Evolutionary conservation across 2,113 vertebrate species (phyloP).

Genomic region (Alosa alosa): DNA sequence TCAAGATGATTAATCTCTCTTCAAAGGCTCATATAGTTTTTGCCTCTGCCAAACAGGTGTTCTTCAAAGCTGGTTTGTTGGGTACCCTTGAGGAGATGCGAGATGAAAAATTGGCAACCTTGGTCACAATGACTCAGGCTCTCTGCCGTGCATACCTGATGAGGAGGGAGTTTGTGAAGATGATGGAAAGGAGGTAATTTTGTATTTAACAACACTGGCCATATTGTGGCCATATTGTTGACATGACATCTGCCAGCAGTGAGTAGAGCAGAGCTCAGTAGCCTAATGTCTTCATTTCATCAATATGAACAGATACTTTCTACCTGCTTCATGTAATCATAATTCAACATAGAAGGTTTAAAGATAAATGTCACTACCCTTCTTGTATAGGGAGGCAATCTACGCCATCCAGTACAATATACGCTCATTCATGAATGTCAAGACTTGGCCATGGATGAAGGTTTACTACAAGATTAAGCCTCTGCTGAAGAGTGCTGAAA

Average conservation of each 20-base stretch:
- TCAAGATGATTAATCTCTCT: not conserved
- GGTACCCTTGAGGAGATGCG: conserved; percentile 84
- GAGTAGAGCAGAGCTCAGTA: too few species aligned
- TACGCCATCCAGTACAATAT: conserved; percentile 48
- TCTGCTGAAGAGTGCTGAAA: conserved; percentile 50
- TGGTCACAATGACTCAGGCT: conserved; percentile 83
- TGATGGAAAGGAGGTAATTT: not conserved
- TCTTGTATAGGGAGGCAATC: conserved; percentile 20
- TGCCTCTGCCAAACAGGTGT: conserved; percentile 65
- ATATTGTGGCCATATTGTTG: too few species aligned
- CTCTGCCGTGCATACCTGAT: conserved; percentile 3
- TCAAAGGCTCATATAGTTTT: not conserved
- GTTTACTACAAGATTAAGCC: conserved; percentile 48
- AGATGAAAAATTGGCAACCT: conserved; percentile 78
- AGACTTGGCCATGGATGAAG: conserved; percentile 51
- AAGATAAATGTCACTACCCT: conserved; percentile 14
- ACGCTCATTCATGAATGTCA: conserved; percentile 52
- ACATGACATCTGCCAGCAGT: too few species aligned
- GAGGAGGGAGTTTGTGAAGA: not conserved
- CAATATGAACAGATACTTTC: too few species aligned
- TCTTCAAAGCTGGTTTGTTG: conserved; percentile 86
- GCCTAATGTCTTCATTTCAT: too few species aligned
- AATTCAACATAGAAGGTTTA: too few species aligned
- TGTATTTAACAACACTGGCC: not conserved
- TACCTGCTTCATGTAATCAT: too few species aligned